These are phyloP conservation scores for Lordiphosa andalusiaca DNA, from an alignment of 2,888 invertebrate species.

Conservation along the genomic window DNA sequence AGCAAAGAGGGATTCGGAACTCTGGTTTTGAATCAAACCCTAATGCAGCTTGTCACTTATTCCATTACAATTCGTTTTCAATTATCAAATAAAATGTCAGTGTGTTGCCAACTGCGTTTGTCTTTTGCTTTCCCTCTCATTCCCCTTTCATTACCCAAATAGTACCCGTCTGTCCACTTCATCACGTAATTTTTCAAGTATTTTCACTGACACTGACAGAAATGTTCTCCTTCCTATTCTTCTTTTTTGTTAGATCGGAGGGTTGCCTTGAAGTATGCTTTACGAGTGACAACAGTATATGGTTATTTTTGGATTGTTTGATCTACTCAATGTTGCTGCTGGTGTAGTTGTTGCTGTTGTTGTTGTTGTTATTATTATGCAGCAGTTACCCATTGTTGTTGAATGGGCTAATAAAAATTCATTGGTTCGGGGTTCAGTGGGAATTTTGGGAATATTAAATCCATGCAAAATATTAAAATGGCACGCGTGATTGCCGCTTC, in stretches of 20 bases:
- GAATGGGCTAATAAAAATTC: conserved; percentile 73
- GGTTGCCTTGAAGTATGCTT: conserved; percentile 49
- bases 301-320: conserved; percentile 47
- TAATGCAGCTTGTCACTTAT: too few species aligned
- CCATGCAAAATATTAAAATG: too few species aligned
- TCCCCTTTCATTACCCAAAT: conserved; percentile 1
- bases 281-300: neutral
- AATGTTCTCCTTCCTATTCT: conserved; percentile 8
- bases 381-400: conserved; percentile 62
- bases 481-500: too few species aligned
- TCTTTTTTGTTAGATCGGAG: conserved; percentile 22
- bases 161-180: conserved; percentile 59
- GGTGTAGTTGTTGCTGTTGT: conserved; percentile 26
- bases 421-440: conserved; percentile 29
- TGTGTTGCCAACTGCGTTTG: conserved; percentile 3
- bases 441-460: too few species aligned
- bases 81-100: conserved; percentile 13
- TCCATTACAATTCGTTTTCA: neutral
- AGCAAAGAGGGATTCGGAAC: too few species aligned
- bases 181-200: conserved; percentile 70
- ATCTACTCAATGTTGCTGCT: conserved; percentile 31
- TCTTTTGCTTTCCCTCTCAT: conserved; percentile 6
- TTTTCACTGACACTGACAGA: conserved; percentile 25
- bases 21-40: too few species aligned
- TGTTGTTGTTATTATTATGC: conserved; percentile 59